Evolutionary conservation across 2,888 invertebrate species (phyloP).

Genomic region (Glyphotaelius pellucidus): DNA sequence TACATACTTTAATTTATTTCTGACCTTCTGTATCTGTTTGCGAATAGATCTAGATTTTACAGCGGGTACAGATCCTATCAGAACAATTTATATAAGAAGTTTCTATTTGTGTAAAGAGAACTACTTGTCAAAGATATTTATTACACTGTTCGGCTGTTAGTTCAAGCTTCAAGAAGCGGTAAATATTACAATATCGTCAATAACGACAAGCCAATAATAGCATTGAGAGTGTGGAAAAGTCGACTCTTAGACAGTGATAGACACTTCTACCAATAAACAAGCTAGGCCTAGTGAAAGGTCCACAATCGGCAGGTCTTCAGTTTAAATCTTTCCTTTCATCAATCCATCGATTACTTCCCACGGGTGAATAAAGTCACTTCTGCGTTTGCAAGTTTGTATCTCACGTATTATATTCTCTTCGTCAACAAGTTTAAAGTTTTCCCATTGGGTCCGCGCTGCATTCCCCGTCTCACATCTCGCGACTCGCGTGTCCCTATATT

Average conservation of each 20-base stretch:
- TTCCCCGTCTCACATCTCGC: not conserved
- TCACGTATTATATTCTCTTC: not conserved
- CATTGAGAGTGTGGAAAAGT: too few relatives aligned
- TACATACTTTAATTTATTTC: not conserved
- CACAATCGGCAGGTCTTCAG: not conserved
- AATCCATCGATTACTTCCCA: not conserved
- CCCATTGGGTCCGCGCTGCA: not conserved
- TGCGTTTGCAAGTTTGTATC: not conserved
- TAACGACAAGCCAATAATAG: too few relatives aligned
- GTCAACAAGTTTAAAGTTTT: not conserved
- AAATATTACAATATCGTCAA: too few relatives aligned
- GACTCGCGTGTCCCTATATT: slow-evolving; percentile 40
- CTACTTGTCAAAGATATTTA: too few relatives aligned
- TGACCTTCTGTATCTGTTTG: not conserved
- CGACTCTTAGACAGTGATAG: too few relatives aligned
- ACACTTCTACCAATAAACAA: too few relatives aligned
- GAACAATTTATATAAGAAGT: not conserved
- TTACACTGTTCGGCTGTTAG: too few relatives aligned
- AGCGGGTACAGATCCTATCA: not conserved
- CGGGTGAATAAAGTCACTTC: not conserved
- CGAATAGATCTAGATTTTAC: not conserved
- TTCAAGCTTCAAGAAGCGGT: too few relatives aligned
- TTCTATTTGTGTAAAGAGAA: not conserved
- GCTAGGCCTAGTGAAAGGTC: not conserved
- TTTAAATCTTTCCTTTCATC: not conserved